A percentile compares a stretch with the other conserved stretches of the same genome.
Evolutionary conservation across 2,113 vertebrate genomes (phyloP).

Genomic region (Erythrolamprus reginae): DNA sequence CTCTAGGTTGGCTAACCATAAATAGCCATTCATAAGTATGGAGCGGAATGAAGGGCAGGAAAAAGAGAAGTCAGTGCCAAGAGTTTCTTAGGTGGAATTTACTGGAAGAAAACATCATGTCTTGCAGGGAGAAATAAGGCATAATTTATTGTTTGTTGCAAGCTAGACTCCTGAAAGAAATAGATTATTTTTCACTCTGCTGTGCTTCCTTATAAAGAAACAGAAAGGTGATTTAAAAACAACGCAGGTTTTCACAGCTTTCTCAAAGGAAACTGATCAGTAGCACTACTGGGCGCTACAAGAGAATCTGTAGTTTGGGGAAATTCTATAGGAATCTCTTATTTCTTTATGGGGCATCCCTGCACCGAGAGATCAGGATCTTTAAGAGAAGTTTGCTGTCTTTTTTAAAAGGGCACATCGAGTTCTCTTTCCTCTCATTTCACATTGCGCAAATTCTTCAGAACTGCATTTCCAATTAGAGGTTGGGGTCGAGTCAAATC

Average conservation of each 20-base stretch:
- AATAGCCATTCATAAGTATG: not conserved
- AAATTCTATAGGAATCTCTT: not conserved
- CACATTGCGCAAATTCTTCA: not conserved
- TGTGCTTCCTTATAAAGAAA: not conserved
- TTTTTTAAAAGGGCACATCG: not conserved
- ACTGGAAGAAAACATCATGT: too few species aligned
- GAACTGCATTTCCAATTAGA: too few species aligned
- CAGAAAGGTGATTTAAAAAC: not conserved
- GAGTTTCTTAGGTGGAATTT: not conserved
- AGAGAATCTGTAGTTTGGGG: not conserved
- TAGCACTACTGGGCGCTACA: not conserved
- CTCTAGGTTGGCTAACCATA: not conserved
- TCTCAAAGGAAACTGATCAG: not conserved
- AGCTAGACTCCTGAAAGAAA: not conserved
- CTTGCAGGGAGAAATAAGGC: not conserved
- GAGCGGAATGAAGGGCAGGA: not conserved
- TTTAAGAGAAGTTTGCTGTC: not conserved
- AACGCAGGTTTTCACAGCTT: not conserved
- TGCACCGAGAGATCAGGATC: not conserved
- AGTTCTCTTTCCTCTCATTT: not conserved
- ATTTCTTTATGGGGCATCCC: too few species aligned
- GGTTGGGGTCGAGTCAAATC: not conserved
- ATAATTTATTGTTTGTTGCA: not conserved
- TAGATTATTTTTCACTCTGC: not conserved
- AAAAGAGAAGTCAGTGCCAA: not conserved